phyloP scores from a whole-genome alignment of 2,113 vertebrate genomes.

The Nicator chloris region DNA sequence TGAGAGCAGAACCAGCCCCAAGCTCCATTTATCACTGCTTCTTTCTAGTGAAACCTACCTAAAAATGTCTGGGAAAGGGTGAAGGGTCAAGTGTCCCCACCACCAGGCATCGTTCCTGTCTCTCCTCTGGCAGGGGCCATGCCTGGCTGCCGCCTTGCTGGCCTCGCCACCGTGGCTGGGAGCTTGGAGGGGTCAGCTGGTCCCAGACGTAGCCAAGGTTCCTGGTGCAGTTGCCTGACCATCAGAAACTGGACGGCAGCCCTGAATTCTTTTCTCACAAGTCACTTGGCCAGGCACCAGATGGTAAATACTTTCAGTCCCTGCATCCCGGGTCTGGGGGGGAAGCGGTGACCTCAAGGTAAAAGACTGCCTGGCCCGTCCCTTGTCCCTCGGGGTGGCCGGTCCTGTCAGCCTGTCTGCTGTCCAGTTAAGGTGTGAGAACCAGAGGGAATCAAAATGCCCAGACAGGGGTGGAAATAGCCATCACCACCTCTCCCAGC shows the following conservation, averaged over 20 bases:
- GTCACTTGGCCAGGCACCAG: conserved; percentile 55
- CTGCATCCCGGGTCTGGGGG: not conserved
- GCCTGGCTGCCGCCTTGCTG: not conserved
- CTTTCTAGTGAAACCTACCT: not conserved
- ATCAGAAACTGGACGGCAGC: conserved; percentile 49
- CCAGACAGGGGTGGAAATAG: not conserved
- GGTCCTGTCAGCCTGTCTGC: not conserved
- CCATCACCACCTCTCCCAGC: not conserved
- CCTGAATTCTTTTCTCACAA: conserved; percentile 61
- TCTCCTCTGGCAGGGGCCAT: not conserved
- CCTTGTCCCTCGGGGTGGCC: not conserved
- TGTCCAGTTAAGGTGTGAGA: not conserved
- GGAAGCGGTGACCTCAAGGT: conserved; percentile 43
- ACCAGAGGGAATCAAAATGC: not conserved
- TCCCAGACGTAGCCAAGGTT: not conserved
- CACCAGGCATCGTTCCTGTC: not conserved
- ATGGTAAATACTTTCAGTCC: conserved; percentile 59
- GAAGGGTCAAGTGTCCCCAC: not conserved
- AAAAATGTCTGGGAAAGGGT: not conserved
- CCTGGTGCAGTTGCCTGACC: conserved; percentile 34
- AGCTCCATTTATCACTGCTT: not conserved
- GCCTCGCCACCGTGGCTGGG: not conserved
- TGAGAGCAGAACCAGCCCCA: not conserved
- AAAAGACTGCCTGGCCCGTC: not conserved
- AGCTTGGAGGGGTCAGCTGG: not conserved